Conservation (phyloP, 2,797 vertebrate species). For the Liasis olivaceus region DNA sequence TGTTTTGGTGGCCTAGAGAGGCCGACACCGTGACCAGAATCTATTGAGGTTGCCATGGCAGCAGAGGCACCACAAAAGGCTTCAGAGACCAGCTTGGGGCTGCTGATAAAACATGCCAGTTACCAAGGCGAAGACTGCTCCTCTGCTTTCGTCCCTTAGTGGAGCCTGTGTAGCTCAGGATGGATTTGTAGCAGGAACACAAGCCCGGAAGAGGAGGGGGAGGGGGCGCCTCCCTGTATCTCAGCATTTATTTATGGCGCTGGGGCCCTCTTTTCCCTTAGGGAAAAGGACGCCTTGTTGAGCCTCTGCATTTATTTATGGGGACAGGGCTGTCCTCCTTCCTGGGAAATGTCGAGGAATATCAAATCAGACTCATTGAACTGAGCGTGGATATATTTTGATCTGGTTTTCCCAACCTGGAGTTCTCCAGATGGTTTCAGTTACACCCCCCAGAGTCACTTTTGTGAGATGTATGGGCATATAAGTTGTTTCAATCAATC, state of each 20-base stretch:
- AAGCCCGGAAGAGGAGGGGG: not conserved
- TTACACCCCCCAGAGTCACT: not conserved
- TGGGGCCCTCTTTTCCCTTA: not conserved
- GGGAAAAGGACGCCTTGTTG: not conserved
- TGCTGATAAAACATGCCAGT: slow-evolving; percentile 7
- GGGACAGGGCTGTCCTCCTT: not conserved
- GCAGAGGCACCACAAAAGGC: slow-evolving; percentile 16
- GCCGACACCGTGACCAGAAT: slow-evolving; percentile 37
- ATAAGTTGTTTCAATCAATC: not conserved
- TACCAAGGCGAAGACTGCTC: not conserved
- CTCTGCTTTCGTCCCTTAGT: not conserved
- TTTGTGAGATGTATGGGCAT: not conserved
- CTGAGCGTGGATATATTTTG: not conserved
- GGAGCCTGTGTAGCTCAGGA: not conserved
- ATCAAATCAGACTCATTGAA: not conserved
- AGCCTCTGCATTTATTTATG: not conserved
- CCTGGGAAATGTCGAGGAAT: not conserved
- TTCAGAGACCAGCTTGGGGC: slow-evolving; percentile 20
- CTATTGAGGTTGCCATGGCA: slow-evolving; percentile 33
- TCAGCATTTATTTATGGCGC: not conserved
- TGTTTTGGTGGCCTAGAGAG: slow-evolving; percentile 11
- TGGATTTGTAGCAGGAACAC: not conserved
- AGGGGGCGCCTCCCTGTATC: not conserved
- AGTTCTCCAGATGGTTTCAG: not conserved
- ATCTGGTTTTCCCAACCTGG: not conserved